Percentiles rank a stretch among this genome's conserved stretches.
phyloP scores from a whole-genome alignment of 2,888 invertebrate genomes.

The Chloroclysta siterata region DNA sequence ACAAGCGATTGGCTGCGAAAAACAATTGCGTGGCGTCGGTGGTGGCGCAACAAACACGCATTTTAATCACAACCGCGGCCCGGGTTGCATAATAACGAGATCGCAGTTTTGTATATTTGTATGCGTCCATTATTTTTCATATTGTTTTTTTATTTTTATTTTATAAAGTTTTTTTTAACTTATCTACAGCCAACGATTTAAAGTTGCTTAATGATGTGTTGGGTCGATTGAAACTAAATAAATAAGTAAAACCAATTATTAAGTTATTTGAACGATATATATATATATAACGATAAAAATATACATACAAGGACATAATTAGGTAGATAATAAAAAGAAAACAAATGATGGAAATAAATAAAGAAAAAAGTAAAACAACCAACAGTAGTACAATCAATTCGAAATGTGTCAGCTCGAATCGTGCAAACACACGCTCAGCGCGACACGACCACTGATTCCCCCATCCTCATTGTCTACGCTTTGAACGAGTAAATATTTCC shows the following conservation, averaged over 20 bases:
- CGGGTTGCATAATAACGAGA: constrained; percentile 28
- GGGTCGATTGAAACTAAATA: too few relatives aligned
- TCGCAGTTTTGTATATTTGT: constrained; percentile 30
- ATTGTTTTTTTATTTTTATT: not conserved
- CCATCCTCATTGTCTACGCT: constrained; percentile 56
- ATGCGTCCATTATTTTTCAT: constrained; percentile 23
- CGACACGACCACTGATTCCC: constrained; percentile 34
- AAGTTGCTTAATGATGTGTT: too few relatives aligned
- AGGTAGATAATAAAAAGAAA: not conserved
- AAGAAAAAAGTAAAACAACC: not conserved
- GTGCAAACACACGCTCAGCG: constrained; percentile 34
- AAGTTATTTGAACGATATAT: too few relatives aligned
- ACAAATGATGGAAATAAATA: not conserved
- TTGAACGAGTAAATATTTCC: constrained; percentile 77
- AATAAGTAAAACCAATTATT: too few relatives aligned
- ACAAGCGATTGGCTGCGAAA: constrained; percentile 60
- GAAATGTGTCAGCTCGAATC: constrained; percentile 22
- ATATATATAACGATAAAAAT: too few relatives aligned
- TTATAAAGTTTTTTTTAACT: too few relatives aligned
- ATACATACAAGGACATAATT: too few relatives aligned
- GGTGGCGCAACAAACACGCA: constrained; percentile 53
- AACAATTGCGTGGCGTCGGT: constrained; percentile 56
- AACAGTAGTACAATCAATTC: constrained; percentile 1
- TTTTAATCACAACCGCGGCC: constrained; percentile 49
- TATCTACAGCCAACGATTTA: too few relatives aligned